Evolutionary conservation across 2,888 invertebrate species (phyloP), one percentile per base, ranked within the genome.

Genomic region (Acleris sparsana): DNA sequence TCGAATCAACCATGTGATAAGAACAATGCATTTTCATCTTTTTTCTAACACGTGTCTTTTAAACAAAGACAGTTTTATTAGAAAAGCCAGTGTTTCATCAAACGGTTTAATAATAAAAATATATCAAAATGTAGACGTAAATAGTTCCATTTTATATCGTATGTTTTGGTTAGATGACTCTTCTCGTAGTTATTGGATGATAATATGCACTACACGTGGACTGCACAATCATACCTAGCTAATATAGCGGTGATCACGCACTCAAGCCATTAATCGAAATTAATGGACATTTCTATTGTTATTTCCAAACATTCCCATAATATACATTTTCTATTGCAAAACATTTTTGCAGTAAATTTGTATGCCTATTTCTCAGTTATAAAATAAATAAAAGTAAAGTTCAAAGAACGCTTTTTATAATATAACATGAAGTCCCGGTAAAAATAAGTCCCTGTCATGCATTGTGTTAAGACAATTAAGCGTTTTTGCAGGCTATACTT

Each of bases 1-100:
- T 85, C 75, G 78, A 71, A 72, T 74, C 70, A 67, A 66, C 69
- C 73, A 73, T 76, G 78, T 84, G 89, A 90, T 90, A 88, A 89
- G 86, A 77, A 76, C 73, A 69, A 80, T 74, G 76, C 74, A 82
- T 82, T 86, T 85, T 77, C 81, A 83, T 81, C 73, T 80, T 82
- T 85, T 84, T 83, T 82, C 80, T 74, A 78, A 79, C 82, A 86
- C 84, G 84, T 83, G 84, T 78, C 70, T 71, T 63, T 70, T 71
- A 72, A 75, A 80, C 75, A 76, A 78, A 75, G 73, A 77, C 75
- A 73, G 72, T 77, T 39, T 39, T 13, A 39, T 79, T 76, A 73
- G 73, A 76, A 78, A 78, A 78, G 75, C 73, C 75, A 78, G 69
- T 49, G 69, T 46, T 6, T 44, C 20, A 39, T 43, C 13, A 18